Evolutionary conservation across 2,113 vertebrate species (phyloP).

Genomic region (Saccopteryx bilineata): DNA sequence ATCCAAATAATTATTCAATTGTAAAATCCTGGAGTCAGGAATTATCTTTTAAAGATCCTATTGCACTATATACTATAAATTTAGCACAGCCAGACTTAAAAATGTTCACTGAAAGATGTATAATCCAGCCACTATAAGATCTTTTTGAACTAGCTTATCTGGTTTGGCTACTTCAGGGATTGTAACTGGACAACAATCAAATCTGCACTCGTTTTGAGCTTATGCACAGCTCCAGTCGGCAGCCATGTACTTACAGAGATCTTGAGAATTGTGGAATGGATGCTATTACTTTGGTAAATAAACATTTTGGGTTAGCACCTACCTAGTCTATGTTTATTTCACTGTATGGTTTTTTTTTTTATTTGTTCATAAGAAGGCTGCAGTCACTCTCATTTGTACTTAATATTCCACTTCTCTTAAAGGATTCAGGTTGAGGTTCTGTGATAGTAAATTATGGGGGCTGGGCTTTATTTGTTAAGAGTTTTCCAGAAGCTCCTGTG

Average conservation of each 20-base stretch:
- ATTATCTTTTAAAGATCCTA: conserved; percentile 47
- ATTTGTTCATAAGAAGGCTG: conserved; percentile 20
- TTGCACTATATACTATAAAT: conserved; percentile 44
- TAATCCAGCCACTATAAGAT: conserved; percentile 44
- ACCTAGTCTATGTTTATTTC: background rate
- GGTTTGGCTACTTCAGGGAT: conserved; percentile 67
- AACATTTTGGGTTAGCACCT: background rate
- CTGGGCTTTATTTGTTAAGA: background rate
- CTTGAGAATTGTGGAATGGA: conserved; percentile 33
- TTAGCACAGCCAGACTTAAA: conserved; percentile 50
- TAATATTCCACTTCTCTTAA: background rate
- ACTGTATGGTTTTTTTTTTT: background rate
- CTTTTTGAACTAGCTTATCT: conserved; percentile 65
- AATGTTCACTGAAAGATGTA: conserved; percentile 64
- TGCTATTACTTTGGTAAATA: conserved; percentile 26
- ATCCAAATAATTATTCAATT: conserved; percentile 73
- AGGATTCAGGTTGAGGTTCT: background rate
- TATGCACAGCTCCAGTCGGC: background rate
- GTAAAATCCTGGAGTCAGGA: conserved; percentile 67
- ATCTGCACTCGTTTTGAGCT: background rate
- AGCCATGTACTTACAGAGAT: background rate
- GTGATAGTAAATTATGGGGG: background rate
- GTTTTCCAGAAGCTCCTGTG: background rate
- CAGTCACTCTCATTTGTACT: background rate
- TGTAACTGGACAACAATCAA: conserved; percentile 25